These are phyloP conservation scores for Drosophila pachea DNA, from an alignment of 1,140 invertebrate species.

Conservation along the genomic window DNA sequence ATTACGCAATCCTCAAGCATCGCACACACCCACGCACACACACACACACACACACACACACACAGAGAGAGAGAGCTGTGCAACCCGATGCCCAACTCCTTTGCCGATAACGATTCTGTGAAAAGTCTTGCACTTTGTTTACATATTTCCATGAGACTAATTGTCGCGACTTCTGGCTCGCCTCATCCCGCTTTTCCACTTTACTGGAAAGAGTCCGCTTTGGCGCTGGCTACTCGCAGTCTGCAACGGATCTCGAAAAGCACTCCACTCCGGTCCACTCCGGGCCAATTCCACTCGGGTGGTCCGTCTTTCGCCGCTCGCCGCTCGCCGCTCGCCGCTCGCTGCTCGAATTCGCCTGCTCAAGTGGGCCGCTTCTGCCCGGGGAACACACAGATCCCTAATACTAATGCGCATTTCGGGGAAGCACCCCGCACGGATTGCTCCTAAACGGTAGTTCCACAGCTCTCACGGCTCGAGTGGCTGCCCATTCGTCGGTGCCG, in stretches of 20 bases:
- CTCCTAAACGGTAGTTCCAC: slow-evolving; percentile 59
- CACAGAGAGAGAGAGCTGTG: slow-evolving; percentile 34
- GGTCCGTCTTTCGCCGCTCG: slow-evolving; percentile 3
- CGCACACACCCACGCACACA: slow-evolving; percentile 15
- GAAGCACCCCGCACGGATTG: slow-evolving; percentile 27
- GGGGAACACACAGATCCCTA: slow-evolving; percentile 27
- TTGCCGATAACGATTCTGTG: slow-evolving; percentile 62
- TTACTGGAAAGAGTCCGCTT: neutral
- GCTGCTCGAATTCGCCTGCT: slow-evolving; percentile 17
- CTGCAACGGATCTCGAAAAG: neutral
- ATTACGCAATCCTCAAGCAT: slow-evolving; percentile 54
- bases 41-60: neutral
- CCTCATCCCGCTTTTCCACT: neutral
- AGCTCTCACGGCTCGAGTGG: slow-evolving; percentile 51
- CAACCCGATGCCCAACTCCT: slow-evolving; percentile 60
- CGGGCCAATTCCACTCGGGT: slow-evolving; percentile 5
- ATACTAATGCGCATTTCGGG: slow-evolving; percentile 47
- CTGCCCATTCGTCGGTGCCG: slow-evolving; percentile 46
- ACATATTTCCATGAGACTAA: slow-evolving; percentile 58
- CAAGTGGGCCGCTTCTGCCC: slow-evolving; percentile 27
- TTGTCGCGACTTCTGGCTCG: slow-evolving; percentile 47
- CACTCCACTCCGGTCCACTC: neutral
- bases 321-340: too few relatives aligned
- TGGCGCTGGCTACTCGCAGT: neutral
- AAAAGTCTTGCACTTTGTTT: slow-evolving; percentile 56